phyloP scores from a whole-genome alignment of 2,888 invertebrate species.

The Catonia carolina region DNA sequence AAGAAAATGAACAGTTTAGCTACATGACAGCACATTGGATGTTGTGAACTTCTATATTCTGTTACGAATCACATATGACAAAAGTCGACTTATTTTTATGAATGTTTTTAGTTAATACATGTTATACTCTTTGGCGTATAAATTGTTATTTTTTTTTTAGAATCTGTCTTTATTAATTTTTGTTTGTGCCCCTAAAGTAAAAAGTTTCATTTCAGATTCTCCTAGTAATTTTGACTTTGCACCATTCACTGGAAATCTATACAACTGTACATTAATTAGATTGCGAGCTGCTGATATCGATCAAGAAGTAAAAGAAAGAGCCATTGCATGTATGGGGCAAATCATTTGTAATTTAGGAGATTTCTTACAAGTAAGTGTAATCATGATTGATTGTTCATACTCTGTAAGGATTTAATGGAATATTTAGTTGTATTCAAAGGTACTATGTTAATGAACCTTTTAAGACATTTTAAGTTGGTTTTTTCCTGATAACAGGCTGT shows the following conservation, averaged over 20 bases:
- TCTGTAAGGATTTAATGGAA: conserved; percentile 14
- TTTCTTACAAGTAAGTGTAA: conserved; percentile 52
- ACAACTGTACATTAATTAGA: conserved; percentile 75
- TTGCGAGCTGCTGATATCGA: conserved; percentile 94
- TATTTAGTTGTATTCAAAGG: conserved; percentile 4
- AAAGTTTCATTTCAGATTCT: conserved; percentile 42
- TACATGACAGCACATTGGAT: too few relatives aligned
- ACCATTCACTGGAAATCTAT: conserved; percentile 71
- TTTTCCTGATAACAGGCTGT: too few relatives aligned
- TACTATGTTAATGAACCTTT: not conserved
- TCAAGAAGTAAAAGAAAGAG: conserved; percentile 97
- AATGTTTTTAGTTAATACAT: too few relatives aligned
- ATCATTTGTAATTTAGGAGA: conserved; percentile 90
- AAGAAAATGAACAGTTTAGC: too few relatives aligned
- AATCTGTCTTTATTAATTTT: too few relatives aligned
- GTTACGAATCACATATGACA: too few relatives aligned
- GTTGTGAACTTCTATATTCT: too few relatives aligned
- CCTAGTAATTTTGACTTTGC: conserved; percentile 61
- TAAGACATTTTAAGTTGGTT: not conserved
- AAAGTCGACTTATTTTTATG: too few relatives aligned
- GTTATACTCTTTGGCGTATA: too few relatives aligned
- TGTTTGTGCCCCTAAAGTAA: too few relatives aligned
- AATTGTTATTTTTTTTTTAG: too few relatives aligned
- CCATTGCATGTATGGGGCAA: conserved; percentile 95
- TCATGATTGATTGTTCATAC: too few relatives aligned